Percentiles rank a stretch among this genome's conserved stretches.
Conservation (phyloP, 2,113 vertebrate species). For the Syrrhaptes paradoxus region DNA sequence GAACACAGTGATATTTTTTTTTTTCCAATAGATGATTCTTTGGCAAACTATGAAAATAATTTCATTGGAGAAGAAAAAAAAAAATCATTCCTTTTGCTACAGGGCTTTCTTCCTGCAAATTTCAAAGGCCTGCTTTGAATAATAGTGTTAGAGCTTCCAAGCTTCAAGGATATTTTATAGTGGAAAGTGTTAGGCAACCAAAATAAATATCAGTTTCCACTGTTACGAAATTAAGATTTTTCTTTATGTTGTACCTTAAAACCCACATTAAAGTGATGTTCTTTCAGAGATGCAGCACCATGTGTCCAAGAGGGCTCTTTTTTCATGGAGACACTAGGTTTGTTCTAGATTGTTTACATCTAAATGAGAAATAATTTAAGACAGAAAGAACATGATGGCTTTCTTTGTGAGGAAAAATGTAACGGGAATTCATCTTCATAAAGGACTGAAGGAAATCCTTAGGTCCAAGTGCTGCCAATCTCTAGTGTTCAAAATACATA, state of each 20-base stretch:
- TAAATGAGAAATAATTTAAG: neutral
- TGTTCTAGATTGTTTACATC: neutral
- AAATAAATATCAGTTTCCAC: conserved; percentile 31
- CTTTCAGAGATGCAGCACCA: neutral
- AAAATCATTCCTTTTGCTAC: neutral
- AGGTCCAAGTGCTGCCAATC: neutral
- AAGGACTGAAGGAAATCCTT: neutral
- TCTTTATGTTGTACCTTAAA: neutral
- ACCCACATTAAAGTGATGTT: neutral
- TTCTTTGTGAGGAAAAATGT: neutral
- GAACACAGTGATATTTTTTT: neutral
- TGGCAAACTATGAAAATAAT: conserved; percentile 14
- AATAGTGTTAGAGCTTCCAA: conserved; percentile 16
- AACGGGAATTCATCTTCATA: neutral
- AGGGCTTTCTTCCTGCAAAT: conserved; percentile 26
- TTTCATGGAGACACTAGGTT: neutral
- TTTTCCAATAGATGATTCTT: neutral
- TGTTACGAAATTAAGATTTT: neutral
- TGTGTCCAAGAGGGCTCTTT: neutral
- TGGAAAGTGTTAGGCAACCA: conserved; percentile 45
- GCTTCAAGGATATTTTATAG: conserved; percentile 20
- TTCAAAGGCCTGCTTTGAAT: conserved; percentile 45
- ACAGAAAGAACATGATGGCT: neutral
- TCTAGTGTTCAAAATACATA: neutral
- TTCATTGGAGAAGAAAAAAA: neutral